A percentile compares a stretch with the other conserved stretches of the same genome.
Evolutionary conservation across 2,797 vertebrate genomes (phyloP).

Genomic region (Dendrocincla fuliginosa): DNA sequence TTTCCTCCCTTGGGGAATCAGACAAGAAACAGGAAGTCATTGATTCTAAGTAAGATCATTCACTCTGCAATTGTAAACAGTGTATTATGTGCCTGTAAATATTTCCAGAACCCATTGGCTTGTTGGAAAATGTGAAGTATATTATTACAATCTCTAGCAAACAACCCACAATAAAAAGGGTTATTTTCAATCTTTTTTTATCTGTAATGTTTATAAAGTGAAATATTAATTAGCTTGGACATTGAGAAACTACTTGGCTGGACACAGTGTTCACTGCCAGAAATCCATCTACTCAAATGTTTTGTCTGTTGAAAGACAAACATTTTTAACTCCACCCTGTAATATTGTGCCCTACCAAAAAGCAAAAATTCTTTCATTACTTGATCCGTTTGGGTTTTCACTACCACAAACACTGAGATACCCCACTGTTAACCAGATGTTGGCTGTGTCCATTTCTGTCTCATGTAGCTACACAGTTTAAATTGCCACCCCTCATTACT

Average conservation of each 20-base stretch:
- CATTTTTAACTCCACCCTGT: constrained; percentile 54
- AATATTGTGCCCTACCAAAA: neutral
- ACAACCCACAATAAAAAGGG: constrained; percentile 7
- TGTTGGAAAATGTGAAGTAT: constrained; percentile 57
- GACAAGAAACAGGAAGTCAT: constrained; percentile 78
- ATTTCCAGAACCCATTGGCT: constrained; percentile 64
- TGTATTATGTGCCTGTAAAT: constrained; percentile 73
- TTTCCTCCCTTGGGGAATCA: constrained; percentile 57
- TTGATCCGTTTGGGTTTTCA: neutral
- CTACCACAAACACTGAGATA: neutral
- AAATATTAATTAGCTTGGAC: constrained; percentile 52
- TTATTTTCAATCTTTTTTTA: constrained; percentile 53
- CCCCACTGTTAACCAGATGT: constrained; percentile 10
- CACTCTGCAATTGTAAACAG: constrained; percentile 75
- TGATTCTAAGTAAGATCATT: constrained; percentile 77
- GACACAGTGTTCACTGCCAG: constrained; percentile 17
- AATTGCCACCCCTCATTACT: neutral
- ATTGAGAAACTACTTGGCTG: constrained; percentile 49
- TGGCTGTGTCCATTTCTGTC: neutral
- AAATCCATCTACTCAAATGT: constrained; percentile 42
- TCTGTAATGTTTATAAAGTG: constrained; percentile 48
- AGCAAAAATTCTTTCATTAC: neutral
- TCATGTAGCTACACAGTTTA: neutral
- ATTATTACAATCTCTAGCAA: constrained; percentile 40
- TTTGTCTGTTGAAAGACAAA: constrained; percentile 58